Evolutionary conservation across 1,140 invertebrate genomes (phyloP).

Genomic region (Drosophila pruinosa): DNA sequence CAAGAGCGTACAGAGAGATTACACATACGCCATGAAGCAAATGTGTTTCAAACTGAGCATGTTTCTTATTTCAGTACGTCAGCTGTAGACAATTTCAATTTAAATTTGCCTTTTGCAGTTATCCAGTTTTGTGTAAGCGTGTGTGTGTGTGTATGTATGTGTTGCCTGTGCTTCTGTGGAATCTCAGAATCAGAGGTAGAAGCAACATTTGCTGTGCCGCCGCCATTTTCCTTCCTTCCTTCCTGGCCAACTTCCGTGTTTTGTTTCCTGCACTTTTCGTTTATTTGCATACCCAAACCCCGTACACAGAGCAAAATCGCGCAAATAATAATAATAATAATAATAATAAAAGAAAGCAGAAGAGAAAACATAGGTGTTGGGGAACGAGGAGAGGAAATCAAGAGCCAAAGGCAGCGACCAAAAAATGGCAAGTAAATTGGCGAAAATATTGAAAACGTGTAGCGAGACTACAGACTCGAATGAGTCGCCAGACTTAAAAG

Average conservation of each 20-base stretch:
- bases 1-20: conserved; percentile 34
- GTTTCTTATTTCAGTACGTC: conserved; percentile 75
- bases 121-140: conserved; percentile 1
- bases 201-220: conserved; percentile 69
- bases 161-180: conserved; percentile 4
- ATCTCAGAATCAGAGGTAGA: conserved; percentile 9
- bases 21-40: conserved; percentile 56
- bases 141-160: conserved; percentile 3
- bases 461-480: conserved; percentile 20
- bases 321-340: conserved; percentile 78
- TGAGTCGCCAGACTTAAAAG: conserved; percentile 19
- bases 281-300: conserved; percentile 78
- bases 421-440: conserved; percentile 65
- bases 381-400: conserved; percentile 6
- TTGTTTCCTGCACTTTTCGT: conserved; percentile 81
- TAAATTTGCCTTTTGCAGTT: conserved; percentile 74
- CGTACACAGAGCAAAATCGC: conserved; percentile 67
- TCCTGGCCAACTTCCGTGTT: conserved; percentile 75
- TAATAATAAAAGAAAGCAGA: conserved; percentile 37
- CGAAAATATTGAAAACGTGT: conserved; percentile 71
- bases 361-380: conserved; percentile 2
- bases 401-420: neutral
- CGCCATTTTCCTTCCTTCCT: conserved; percentile 65
- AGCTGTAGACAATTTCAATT: conserved; percentile 77
- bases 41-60: conserved; percentile 44